A percentile compares a stretch with the other conserved stretches of the same genome.
Evolutionary conservation across 2,888 invertebrate genomes (phyloP).

Genomic region (Drosophila paucipuncta): DNA sequence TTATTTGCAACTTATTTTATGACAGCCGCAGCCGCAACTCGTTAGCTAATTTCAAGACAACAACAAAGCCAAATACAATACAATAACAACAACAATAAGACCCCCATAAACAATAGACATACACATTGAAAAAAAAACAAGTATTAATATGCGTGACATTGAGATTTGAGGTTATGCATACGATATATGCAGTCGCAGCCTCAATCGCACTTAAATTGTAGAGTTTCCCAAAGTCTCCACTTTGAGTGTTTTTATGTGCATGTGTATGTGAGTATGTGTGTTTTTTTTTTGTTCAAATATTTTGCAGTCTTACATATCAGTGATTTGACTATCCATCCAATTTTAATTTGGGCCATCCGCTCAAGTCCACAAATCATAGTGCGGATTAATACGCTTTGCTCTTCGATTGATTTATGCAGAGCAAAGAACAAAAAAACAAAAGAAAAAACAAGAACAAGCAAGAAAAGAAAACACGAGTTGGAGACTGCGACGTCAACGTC

Average conservation of each 20-base stretch:
- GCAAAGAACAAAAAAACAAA: constrained; percentile 5
- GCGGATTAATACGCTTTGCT: constrained; percentile 20
- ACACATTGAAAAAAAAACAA: constrained; percentile 37
- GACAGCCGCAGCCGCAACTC: constrained; percentile 55
- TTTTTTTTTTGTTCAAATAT: not conserved
- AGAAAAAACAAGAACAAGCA: not conserved
- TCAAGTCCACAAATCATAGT: constrained; percentile 23
- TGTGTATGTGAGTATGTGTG: not conserved
- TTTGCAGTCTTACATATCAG: constrained; percentile 11
- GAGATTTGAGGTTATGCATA: constrained; percentile 74
- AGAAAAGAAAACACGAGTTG: not conserved
- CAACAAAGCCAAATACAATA: constrained; percentile 27
- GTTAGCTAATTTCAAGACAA: constrained; percentile 68
- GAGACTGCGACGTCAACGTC: constrained; percentile 1
- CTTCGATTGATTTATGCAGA: constrained; percentile 39
- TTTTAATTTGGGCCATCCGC: constrained; percentile 22
- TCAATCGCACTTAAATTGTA: constrained; percentile 57
- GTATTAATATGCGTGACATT: constrained; percentile 77
- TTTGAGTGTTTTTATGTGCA: not conserved
- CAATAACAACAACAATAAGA: constrained; percentile 10
- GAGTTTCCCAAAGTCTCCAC: constrained; percentile 37
- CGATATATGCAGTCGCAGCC: constrained; percentile 43
- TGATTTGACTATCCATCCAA: constrained; percentile 14
- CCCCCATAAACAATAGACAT: constrained; percentile 48
- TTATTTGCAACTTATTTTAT: constrained; percentile 71